Evolutionary conservation across 2,797 vertebrate genomes (phyloP).

Genomic region (Rhabdomys pumilio): DNA sequence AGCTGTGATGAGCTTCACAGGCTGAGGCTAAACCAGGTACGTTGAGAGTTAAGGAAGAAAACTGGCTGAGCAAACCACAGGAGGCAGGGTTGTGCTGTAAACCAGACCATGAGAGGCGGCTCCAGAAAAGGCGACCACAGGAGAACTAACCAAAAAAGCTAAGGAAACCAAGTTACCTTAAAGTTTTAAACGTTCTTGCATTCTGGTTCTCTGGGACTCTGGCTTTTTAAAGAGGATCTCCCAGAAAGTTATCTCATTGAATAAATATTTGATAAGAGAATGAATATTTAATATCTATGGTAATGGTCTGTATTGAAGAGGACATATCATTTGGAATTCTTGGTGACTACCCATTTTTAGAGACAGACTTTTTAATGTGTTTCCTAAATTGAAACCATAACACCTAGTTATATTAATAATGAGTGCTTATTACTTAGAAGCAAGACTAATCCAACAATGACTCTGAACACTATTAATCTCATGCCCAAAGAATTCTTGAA

Average conservation of each 20-base stretch:
- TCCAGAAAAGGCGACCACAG: conserved; percentile 37
- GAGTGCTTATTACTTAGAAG: background rate
- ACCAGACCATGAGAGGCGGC: background rate
- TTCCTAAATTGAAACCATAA: conserved; percentile 47
- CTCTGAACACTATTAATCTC: conserved; percentile 23
- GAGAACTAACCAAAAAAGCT: background rate
- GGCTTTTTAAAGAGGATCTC: conserved; percentile 30
- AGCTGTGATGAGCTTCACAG: background rate
- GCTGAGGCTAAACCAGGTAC: conserved; percentile 52
- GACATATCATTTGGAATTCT: background rate
- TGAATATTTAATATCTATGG: conserved; percentile 4
- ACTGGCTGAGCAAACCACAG: background rate
- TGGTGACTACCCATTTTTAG: background rate
- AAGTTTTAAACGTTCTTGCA: conserved; percentile 28
- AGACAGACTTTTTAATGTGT: background rate
- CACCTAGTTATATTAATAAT: background rate
- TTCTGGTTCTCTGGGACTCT: conserved; percentile 2
- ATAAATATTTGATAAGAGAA: conserved; percentile 52
- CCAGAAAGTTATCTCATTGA: conserved; percentile 14
- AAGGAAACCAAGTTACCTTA: background rate
- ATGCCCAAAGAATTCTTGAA: conserved; percentile 44
- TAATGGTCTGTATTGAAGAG: background rate
- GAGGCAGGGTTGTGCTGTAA: conserved; percentile 16
- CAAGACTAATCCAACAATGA: conserved; percentile 3
- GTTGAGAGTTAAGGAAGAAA: conserved; percentile 57